A percentile compares a stretch with the other conserved stretches of the same genome.
phyloP scores from a whole-genome alignment of 1,140 invertebrate species.

The Trinorchestia longiramus region DNA sequence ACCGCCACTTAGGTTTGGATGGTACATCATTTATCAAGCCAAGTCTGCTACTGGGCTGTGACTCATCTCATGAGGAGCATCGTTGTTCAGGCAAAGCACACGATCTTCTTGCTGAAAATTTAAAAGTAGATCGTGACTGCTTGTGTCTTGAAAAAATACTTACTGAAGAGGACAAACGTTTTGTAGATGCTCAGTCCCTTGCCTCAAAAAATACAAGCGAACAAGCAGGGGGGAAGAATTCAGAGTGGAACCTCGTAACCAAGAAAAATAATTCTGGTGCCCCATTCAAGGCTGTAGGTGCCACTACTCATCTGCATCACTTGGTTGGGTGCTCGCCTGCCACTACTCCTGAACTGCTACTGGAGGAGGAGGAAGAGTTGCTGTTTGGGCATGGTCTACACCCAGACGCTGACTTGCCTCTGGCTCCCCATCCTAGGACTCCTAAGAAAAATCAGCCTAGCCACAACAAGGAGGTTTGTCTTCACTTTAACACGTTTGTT shows the following conservation, averaged over 20 bases:
- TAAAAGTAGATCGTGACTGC: background rate
- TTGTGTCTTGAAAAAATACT: background rate
- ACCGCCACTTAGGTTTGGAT: background rate
- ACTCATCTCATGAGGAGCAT: background rate
- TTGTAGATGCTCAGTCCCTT: background rate
- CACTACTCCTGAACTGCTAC: slow-evolving; percentile 62
- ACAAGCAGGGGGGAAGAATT: background rate
- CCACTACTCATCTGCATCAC: slow-evolving; percentile 33
- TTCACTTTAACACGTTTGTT: too few relatives aligned
- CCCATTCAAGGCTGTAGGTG: background rate
- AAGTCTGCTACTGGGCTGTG: background rate
- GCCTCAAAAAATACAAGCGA: background rate
- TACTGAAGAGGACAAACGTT: background rate
- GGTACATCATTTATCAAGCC: background rate
- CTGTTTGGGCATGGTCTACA: slow-evolving; percentile 59
- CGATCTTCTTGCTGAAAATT: background rate
- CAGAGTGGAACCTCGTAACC: background rate
- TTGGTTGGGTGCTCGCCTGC: slow-evolving; percentile 59
- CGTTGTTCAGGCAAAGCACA: background rate
- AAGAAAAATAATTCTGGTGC: background rate
- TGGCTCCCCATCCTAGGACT: slow-evolving; percentile 17
- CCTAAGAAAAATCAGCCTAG: slow-evolving; percentile 53
- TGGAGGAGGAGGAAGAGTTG: slow-evolving; percentile 63
- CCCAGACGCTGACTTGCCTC: slow-evolving; percentile 63
- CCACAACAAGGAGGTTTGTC: slow-evolving; percentile 56